Conservation (phyloP, 2,113 vertebrate species). For the Marmota monax region DNA sequence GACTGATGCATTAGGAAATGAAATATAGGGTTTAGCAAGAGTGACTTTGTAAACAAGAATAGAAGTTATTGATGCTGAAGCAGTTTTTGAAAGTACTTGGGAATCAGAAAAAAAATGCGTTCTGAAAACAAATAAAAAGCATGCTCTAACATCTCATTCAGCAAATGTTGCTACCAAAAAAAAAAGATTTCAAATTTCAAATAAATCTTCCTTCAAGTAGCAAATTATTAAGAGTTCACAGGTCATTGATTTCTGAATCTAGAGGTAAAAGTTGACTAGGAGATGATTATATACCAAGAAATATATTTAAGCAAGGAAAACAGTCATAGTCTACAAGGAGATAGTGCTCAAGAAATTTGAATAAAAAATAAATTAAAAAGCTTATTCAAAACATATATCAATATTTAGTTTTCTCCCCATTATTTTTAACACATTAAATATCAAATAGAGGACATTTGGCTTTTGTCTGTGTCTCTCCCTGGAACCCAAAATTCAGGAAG, state of each 20-base stretch:
- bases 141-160: conserved; percentile 29
- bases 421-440: conserved; percentile 23
- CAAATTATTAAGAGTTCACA: background rate
- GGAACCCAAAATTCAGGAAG: background rate
- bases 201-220: conserved; percentile 28
- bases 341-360: background rate
- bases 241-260: conserved; percentile 40
- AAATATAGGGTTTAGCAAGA: background rate
- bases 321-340: background rate
- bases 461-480: background rate
- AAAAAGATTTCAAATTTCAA: conserved; percentile 22
- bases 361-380: conserved; percentile 5
- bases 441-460: background rate
- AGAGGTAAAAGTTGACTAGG: background rate
- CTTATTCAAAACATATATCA: background rate
- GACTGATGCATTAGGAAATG: background rate
- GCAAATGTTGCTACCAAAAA: conserved; percentile 5
- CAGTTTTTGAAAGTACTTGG: conserved; percentile 40
- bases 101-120: background rate
- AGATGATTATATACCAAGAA: background rate
- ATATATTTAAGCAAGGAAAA: background rate
- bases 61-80: conserved; percentile 10
- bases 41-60: conserved; percentile 51
- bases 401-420: conserved; percentile 5
- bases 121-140: conserved; percentile 60